A percentile compares a stretch with the other conserved stretches of the same genome.
Evolutionary conservation across 2,797 vertebrate species (phyloP).

Genomic region (Aulostomus chinensis): DNA sequence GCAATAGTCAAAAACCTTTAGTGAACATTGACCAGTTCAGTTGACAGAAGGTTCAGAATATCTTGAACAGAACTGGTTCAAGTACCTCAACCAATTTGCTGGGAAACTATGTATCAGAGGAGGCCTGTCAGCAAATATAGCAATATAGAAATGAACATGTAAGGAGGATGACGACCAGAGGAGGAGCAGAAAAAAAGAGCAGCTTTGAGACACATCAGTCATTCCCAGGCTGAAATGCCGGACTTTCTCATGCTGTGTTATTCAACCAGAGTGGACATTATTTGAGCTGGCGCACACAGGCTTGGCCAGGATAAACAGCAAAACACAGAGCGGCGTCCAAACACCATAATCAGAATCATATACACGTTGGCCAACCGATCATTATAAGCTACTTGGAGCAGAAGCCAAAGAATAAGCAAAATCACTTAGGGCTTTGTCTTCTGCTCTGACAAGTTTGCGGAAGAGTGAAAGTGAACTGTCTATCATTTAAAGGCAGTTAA

Average conservation of each 20-base stretch:
- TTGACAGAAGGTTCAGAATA: too few species aligned
- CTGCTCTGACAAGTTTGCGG: slow-evolving; percentile 40
- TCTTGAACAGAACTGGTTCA: too few species aligned
- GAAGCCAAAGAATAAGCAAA: slow-evolving; percentile 34
- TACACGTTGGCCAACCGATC: slow-evolving; percentile 61
- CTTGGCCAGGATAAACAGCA: slow-evolving; percentile 39
- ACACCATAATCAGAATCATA: slow-evolving; percentile 68
- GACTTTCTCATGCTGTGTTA: slow-evolving; percentile 54
- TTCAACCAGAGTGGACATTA: slow-evolving; percentile 61
- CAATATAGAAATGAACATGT: slow-evolving; percentile 35
- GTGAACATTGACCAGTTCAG: too few species aligned
- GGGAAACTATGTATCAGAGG: too few species aligned
- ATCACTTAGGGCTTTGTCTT: slow-evolving; percentile 32
- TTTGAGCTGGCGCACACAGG: slow-evolving; percentile 55
- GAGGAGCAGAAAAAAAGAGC: background rate
- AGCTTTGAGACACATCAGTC: slow-evolving; percentile 38
- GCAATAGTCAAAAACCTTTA: too few species aligned
- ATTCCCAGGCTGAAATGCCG: slow-evolving; percentile 14
- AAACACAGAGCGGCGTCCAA: slow-evolving; percentile 60
- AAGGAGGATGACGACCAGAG: background rate
- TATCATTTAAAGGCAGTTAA: slow-evolving; percentile 41
- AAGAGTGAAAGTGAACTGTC: slow-evolving; percentile 15
- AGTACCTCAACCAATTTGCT: too few species aligned
- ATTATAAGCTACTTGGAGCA: slow-evolving; percentile 65
- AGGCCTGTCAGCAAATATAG: slow-evolving; percentile 15